Percentiles rank a stretch among this genome's conserved stretches.
Evolutionary conservation across 2,888 invertebrate species (phyloP).

Genomic region (Eristalinus aeneus): DNA sequence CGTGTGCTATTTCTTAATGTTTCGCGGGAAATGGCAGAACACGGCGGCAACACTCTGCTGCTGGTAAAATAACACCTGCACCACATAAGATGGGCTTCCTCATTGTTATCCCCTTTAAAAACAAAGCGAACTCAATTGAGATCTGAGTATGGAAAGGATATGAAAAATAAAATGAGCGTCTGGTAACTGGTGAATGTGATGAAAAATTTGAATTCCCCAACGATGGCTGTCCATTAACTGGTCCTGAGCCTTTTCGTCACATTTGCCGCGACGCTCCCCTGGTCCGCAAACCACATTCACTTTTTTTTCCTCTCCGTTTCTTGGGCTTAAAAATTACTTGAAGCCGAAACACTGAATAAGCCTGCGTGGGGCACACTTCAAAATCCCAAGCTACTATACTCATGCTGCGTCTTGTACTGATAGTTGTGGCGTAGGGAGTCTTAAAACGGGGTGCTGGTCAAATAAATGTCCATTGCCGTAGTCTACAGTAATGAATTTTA

Average conservation of each 20-base stretch:
- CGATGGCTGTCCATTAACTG: background rate
- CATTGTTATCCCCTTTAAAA: background rate
- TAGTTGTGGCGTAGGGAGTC: too few relatives aligned
- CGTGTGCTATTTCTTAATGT: background rate
- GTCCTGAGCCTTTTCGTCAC: background rate
- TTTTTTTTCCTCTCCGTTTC: background rate
- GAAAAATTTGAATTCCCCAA: constrained; percentile 2
- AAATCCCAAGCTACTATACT: too few relatives aligned
- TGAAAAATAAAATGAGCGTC: background rate
- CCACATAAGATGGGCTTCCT: background rate
- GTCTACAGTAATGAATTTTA: constrained; percentile 49
- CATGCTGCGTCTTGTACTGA: too few relatives aligned
- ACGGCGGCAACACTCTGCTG: too few relatives aligned
- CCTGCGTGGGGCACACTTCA: too few relatives aligned
- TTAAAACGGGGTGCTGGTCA: background rate
- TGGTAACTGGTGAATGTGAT: background rate
- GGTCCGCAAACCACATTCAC: too few relatives aligned
- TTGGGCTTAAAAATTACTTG: background rate
- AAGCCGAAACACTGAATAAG: background rate
- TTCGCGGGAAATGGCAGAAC: too few relatives aligned
- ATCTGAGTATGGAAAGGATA: background rate
- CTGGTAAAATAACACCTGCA: background rate
- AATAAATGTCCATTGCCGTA: constrained; percentile 41
- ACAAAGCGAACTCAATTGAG: background rate
- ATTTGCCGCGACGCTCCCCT: background rate